A percentile compares a stretch with the other conserved stretches of the same genome.
phyloP scores from a whole-genome alignment of 2,888 invertebrate species.

The Pandemis corylana region DNA sequence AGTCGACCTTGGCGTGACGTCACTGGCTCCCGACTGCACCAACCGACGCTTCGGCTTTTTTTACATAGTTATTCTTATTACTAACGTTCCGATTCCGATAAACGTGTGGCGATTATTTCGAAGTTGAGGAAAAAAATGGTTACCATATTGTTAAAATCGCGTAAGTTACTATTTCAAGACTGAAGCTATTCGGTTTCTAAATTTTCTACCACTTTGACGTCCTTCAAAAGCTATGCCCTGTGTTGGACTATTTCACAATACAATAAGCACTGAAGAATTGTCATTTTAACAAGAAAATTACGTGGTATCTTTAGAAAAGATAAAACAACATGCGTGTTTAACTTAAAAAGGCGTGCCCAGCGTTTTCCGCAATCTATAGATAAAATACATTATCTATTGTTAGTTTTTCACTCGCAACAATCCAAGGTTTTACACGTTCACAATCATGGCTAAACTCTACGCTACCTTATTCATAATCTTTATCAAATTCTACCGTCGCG shows the following conservation, averaged over 20 bases:
- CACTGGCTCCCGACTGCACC: slow-evolving; percentile 77
- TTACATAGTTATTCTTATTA: slow-evolving; percentile 63
- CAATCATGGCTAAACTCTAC: slow-evolving; percentile 10
- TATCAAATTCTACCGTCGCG: background rate
- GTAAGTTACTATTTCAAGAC: background rate
- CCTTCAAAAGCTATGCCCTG: background rate
- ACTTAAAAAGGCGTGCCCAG: slow-evolving; percentile 16
- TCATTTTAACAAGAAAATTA: background rate
- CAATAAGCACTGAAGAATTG: background rate
- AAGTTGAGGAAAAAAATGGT: background rate
- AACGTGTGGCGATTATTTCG: slow-evolving; percentile 37
- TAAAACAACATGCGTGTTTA: background rate
- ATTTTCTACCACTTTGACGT: background rate
- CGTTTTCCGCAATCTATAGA: slow-evolving; percentile 8
- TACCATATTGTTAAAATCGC: background rate
- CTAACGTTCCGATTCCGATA: slow-evolving; percentile 42
- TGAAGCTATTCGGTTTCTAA: background rate
- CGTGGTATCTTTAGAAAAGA: background rate
- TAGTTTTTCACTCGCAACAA: slow-evolving; percentile 2
- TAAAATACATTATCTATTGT: slow-evolving; percentile 15
- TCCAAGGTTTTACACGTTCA: slow-evolving; percentile 19
- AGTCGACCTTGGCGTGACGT: slow-evolving; percentile 81
- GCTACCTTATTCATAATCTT: background rate
- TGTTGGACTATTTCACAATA: background rate
- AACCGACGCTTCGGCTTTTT: slow-evolving; percentile 62